Conservation (phyloP, 1,140 invertebrate species). For the Drosophila ananassae region DNA sequence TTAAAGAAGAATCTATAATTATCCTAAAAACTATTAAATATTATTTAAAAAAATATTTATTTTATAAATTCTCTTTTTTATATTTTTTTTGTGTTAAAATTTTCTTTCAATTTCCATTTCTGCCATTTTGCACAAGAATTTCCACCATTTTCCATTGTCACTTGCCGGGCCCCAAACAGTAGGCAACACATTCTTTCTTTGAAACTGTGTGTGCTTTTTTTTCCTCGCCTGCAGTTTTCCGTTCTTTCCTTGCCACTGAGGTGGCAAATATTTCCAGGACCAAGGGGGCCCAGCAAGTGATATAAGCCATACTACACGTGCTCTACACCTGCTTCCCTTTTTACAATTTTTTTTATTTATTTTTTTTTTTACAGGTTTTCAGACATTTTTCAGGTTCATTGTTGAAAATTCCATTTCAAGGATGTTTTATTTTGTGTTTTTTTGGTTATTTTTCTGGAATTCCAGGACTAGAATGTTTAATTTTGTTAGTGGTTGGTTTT, state of each 20-base stretch:
- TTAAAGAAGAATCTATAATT: too few species aligned
- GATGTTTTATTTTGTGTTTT: background rate
- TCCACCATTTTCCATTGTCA: conserved; percentile 19
- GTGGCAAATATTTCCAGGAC: background rate
- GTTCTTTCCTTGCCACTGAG: background rate
- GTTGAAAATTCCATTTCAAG: background rate
- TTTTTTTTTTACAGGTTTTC: background rate
- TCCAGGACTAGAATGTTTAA: too few species aligned
- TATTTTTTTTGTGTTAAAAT: background rate
- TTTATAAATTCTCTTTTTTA: too few species aligned
- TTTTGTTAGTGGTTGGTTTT: too few species aligned
- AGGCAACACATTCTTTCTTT: conserved; percentile 52
- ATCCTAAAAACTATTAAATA: too few species aligned
- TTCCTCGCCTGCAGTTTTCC: conserved; percentile 7
- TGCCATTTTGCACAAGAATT: background rate
- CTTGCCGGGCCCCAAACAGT: conserved; percentile 35
- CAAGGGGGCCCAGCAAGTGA: background rate
- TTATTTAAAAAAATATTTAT: too few species aligned
- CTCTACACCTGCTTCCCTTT: background rate
- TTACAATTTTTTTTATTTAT: background rate
- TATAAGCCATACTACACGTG: background rate
- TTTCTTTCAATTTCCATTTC: background rate
- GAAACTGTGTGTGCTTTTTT: background rate
- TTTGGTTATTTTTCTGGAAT: too few species aligned
- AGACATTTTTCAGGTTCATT: background rate